Conservation (phyloP, 2,113 vertebrate genomes). For the Hippocampus comes region DNA sequence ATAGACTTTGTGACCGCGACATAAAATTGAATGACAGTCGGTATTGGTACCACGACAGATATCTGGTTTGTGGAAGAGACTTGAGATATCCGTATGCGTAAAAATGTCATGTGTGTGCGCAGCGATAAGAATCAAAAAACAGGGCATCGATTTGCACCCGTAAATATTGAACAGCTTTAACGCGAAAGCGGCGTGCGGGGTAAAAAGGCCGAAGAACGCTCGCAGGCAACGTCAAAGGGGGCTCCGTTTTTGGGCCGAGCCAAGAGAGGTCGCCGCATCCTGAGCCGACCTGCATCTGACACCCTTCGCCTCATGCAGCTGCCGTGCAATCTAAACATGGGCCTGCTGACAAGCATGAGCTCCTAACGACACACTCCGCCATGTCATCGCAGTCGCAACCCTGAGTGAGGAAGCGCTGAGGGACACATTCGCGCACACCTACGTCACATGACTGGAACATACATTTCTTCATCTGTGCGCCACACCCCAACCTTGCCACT, state of each 20-base stretch:
- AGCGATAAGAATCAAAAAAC: too few species aligned
- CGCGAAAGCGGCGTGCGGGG: too few species aligned
- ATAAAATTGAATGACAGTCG: too few species aligned
- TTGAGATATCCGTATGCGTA: too few species aligned
- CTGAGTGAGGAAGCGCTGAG: conserved; percentile 1
- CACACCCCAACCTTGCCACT: conserved; percentile 25
- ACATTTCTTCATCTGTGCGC: conserved; percentile 33
- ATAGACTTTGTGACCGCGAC: too few species aligned
- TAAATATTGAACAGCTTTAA: too few species aligned
- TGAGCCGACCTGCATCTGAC: conserved; percentile 38
- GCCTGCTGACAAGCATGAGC: conserved; percentile 35
- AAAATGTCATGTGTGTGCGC: too few species aligned
- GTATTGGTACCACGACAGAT: too few species aligned
- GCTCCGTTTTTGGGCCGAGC: not conserved
- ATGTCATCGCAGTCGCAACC: conserved; percentile 9
- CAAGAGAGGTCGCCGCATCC: not conserved
- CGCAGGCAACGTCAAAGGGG: not conserved
- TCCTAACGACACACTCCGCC: conserved; percentile 13
- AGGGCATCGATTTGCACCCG: too few species aligned
- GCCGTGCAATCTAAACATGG: conserved; percentile 32
- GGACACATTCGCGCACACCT: conserved; percentile 37
- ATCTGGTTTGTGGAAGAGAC: too few species aligned
- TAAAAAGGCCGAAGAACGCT: too few species aligned
- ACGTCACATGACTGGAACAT: conserved; percentile 41
- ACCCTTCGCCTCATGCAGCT: conserved; percentile 12